Base-by-base conservation (phyloP, 1,140 invertebrate species). In the Capitella teleta region DNA sequence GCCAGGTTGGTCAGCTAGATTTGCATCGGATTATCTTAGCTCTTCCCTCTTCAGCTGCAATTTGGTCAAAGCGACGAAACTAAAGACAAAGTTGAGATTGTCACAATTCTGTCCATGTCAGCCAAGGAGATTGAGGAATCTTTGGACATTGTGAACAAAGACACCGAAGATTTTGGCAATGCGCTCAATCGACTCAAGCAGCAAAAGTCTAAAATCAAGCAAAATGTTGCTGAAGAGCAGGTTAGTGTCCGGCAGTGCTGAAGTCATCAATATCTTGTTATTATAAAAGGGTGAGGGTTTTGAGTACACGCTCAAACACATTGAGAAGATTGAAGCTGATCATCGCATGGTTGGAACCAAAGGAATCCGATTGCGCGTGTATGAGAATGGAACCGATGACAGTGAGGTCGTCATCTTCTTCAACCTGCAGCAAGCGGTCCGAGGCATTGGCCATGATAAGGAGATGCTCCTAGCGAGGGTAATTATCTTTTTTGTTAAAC, bases 251-350 rank as follows among this genome's bases (percentile, higher is more conserved):
- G 18, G 36, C 14, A 25, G 24, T 34, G 12, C 34, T 25, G 10
- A 44, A 12, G 47, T 23, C 32, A 48, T 47, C 21, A 28, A 47
- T 4, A 8, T 6, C 16, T 12, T 44, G 10, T 28, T 18, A 4
- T 47, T 45, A 45, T 34, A 16, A 45, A 45, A 58, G 53, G 46
- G 36, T 30, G 52, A 59, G 47, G 66, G 64, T 2, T 37, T 54
- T 30, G 56, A 54, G 0, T 68, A 63, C 47, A 60, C 49, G 16
- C 57, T 67, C 58, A 51, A 57, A 19, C 64, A 67, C 48, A 68
- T 68, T 19, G 51, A 62, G 51, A 57, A 63, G 44, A 30, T 64
- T 2, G 49, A 56, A 5, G 47, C 49, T 16, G 52, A 62, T 41
- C 51, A 65, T 51, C 47, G 56, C 21, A 40, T 64, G 16, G 57